phyloP scores from a whole-genome alignment of 30 jellyfish, hydroid and myxozoan genomes.

The Haliclystus octoradiatus region DNA sequence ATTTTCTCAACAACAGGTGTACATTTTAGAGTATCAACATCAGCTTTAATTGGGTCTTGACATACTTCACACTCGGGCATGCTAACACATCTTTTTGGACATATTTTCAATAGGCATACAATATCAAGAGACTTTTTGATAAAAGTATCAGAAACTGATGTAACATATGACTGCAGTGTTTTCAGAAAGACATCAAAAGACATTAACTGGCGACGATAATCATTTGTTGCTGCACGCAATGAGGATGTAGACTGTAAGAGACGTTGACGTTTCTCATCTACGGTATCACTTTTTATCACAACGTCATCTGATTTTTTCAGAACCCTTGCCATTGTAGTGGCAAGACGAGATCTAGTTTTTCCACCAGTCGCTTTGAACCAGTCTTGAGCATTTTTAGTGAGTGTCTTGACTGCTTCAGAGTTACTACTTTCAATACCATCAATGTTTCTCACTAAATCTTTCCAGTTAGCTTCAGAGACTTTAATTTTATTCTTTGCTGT shows the following conservation, averaged over 20 bases:
- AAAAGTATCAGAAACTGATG: background rate
- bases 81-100: slow-evolving; percentile 5
- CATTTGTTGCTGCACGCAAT: background rate
- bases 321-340: background rate
- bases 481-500: background rate
- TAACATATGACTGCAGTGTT: slow-evolving; percentile 1
- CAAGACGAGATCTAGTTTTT: background rate
- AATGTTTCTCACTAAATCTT: background rate
- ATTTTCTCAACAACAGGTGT: background rate
- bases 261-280: background rate
- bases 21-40: slow-evolving; percentile 11
- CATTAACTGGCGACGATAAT: background rate
- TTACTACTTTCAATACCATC: background rate
- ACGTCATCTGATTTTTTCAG: background rate
- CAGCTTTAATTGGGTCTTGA: slow-evolving; percentile 10
- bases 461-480: background rate
- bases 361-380: background rate
- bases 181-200: slow-evolving; percentile 1
- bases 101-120: slow-evolving; percentile 3
- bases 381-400: background rate
- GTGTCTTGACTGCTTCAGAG: background rate
- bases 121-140: background rate
- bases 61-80: slow-evolving; percentile 15
- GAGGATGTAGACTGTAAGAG: background rate
- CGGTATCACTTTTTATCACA: background rate